These are phyloP conservation scores for Myotis davidii DNA, from an alignment of 2,113 vertebrate genomes.

Conservation along the genomic window DNA sequence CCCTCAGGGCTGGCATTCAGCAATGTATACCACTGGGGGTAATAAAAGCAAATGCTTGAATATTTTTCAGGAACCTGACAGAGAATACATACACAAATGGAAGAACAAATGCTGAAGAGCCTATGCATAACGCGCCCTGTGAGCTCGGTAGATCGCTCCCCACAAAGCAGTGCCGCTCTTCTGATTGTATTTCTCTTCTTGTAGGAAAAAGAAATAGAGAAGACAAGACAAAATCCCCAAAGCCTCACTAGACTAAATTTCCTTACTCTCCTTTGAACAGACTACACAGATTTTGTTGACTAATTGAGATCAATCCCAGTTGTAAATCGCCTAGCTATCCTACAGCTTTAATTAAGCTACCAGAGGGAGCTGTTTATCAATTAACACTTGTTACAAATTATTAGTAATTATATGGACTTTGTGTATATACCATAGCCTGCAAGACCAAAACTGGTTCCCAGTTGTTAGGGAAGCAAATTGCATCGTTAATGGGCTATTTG, in stretches of 20 bases:
- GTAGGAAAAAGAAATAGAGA: conserved; percentile 67
- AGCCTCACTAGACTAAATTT: conserved; percentile 88
- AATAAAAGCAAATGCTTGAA: conserved; percentile 85
- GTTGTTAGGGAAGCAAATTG: conserved; percentile 70
- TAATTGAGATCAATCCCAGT: conserved; percentile 94
- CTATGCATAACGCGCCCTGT: conserved; percentile 44
- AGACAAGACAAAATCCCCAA: conserved; percentile 87
- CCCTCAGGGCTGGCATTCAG: conserved; percentile 81
- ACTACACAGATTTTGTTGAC: conserved; percentile 91
- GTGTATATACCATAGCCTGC: conserved; percentile 79
- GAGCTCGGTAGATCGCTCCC: conserved; percentile 66
- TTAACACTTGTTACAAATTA: conserved; percentile 94
- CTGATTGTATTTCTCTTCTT: conserved; percentile 79
- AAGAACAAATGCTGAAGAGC: conserved; percentile 77
- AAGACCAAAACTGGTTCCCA: conserved; percentile 78
- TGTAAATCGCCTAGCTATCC: conserved; percentile 89
- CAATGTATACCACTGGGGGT: conserved; percentile 82
- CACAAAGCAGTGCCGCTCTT: conserved; percentile 65
- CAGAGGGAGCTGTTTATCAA: conserved; percentile 92
- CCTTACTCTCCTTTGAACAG: conserved; percentile 88
- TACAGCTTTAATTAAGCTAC: conserved; percentile 92
- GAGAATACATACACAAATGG: conserved; percentile 85
- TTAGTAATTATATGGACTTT: conserved; percentile 92
- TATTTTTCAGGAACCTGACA: conserved; percentile 85
- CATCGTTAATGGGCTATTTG: conserved; percentile 53